Base-by-base conservation (phyloP, 2,797 vertebrate genomes). In the Pseudochirops corinnae region DNA sequence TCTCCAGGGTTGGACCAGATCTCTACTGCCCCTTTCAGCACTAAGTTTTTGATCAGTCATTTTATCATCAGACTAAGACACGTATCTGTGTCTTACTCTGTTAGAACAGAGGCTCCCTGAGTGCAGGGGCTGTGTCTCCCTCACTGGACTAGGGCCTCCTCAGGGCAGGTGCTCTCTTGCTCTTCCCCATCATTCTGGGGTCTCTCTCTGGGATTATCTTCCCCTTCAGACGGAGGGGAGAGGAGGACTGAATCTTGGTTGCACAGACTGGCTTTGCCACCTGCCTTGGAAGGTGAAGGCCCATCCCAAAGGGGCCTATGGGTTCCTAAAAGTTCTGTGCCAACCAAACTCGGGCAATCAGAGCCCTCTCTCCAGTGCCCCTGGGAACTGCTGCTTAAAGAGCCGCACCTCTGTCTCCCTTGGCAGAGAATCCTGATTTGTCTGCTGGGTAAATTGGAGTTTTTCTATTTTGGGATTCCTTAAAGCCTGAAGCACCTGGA, bases 381-480 rank as follows among this genome's bases (percentile, higher is more conserved):
- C 74, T 0, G 24, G 39, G 74, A 87, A 21, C 74, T 26, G 39
- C 39, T 12, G 39, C 74, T 87, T 50, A 50, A 46, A 50, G 74
- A 82, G 39, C 74, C 1, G 7, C 11, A 39, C 74, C 74, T 46
- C 67, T 21, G 18, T 39, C 74, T 87, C 74, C 21, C 39, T 87
- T 12, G 74, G 74, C 39, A 87, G 74, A 11, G 10, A 10, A 12
- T 24, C 74, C 74, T 87, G 74, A 87, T 87, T 87, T 87, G 31
- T 46, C 74, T 87, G 21, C 31, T 46, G 74, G 21, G 39, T 26
- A 87, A 87, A 87, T 87, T 87, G 74, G 74, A 50, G 74, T 87
- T 50, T 87, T 87, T 87, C 74, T 87, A 87, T 50, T 87, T 87
- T 87, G 74, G 74, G 74, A 87, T 87, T 46, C 74, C 39, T 87